Evolutionary conservation across 2,797 vertebrate genomes (phyloP).

Genomic region (Okamejei kenojei): DNA sequence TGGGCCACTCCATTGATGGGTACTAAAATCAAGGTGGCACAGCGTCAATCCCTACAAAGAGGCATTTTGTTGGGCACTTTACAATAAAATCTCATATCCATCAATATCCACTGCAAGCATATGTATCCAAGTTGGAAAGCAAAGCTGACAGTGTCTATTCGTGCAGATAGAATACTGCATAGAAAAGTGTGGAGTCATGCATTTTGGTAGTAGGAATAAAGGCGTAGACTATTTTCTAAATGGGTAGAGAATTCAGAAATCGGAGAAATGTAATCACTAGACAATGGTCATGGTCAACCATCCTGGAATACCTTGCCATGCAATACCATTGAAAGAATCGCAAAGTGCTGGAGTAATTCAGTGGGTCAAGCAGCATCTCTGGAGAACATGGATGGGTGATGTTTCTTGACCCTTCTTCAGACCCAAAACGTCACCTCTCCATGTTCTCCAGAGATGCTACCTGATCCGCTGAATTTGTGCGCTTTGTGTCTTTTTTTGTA

Average conservation of each 20-base stretch:
- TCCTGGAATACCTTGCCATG: background rate
- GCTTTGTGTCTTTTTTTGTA: no score
- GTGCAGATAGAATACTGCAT: background rate
- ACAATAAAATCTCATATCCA: background rate
- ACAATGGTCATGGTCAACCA: background rate
- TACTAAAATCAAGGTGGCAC: background rate
- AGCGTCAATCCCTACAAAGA: background rate
- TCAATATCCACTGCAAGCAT: background rate
- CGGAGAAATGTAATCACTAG: background rate
- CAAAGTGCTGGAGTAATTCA: no score
- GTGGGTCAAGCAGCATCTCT: no score
- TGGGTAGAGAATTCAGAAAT: background rate
- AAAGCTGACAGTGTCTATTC: background rate
- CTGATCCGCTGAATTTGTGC: no score
- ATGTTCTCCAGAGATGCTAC: no score
- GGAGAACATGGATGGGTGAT: no score
- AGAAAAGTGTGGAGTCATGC: no score
- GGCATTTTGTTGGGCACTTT: background rate
- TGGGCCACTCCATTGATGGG: background rate
- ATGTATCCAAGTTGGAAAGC: background rate
- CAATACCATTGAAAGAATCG: background rate
- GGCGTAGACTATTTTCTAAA: no score
- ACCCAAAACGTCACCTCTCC: no score
- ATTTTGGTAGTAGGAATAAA: no score
- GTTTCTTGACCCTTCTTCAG: no score